A percentile compares a stretch with the other conserved stretches of the same genome.
Conservation (phyloP, 2,888 invertebrate genomes). For the Caenorhabditis doughertyi region DNA sequence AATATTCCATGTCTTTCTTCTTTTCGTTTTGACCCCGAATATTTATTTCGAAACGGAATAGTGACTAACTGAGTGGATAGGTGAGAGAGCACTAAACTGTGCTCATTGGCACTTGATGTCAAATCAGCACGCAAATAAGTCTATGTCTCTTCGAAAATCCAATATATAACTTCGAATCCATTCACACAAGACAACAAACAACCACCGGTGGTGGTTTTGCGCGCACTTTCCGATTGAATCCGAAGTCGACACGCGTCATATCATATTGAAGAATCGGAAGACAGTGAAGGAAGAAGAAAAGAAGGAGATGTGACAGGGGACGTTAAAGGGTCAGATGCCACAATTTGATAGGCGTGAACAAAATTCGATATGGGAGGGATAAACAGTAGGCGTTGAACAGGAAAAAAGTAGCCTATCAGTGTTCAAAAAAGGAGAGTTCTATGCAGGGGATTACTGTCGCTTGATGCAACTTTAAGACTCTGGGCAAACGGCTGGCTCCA, state of each 20-base stretch:
- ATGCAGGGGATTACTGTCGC: neutral
- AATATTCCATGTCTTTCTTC: constrained; percentile 14
- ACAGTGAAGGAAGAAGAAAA: neutral
- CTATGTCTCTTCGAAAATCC: constrained; percentile 28
- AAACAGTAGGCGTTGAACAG: too few relatives aligned
- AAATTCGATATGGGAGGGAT: too few relatives aligned
- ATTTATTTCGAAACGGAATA: constrained; percentile 30
- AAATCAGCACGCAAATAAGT: constrained; percentile 56
- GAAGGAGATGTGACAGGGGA: constrained; percentile 36
- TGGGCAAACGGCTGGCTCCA: constrained; percentile 16
- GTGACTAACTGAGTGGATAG: constrained; percentile 29
- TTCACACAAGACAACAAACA: constrained; percentile 56
- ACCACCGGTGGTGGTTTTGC: constrained; percentile 21
- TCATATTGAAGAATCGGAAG: constrained; percentile 44
- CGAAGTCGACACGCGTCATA: constrained; percentile 57
- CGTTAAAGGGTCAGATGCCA: constrained; percentile 46
- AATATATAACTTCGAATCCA: constrained; percentile 11
- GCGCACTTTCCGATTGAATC: constrained; percentile 41
- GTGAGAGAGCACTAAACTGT: constrained; percentile 35
- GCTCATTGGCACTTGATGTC: constrained; percentile 62
- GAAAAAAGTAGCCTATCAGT: too few relatives aligned
- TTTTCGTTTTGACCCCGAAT: neutral
- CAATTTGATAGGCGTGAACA: constrained; percentile 34
- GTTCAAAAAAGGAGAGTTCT: too few relatives aligned
- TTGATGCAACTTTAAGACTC: neutral